These are phyloP conservation scores for Plectrocnemia conspersa DNA, from an alignment of 1,140 invertebrate genomes.

Conservation along the genomic window DNA sequence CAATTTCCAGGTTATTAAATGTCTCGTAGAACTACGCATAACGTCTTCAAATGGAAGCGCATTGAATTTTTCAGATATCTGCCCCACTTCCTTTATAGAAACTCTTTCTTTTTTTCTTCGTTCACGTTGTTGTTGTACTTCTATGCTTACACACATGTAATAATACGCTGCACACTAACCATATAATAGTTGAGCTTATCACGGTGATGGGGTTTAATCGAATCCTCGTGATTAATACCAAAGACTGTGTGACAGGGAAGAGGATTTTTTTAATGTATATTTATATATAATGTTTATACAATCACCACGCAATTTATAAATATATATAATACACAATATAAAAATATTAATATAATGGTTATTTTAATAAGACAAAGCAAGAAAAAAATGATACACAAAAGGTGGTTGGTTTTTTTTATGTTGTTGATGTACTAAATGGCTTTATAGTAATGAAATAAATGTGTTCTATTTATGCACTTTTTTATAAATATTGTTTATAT, in stretches of 20 bases:
- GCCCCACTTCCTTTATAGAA: slow-evolving; percentile 35
- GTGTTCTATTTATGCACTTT: background rate
- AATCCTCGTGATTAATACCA: slow-evolving; percentile 20
- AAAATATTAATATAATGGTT: slow-evolving; percentile 8
- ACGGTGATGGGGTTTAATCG: slow-evolving; percentile 12
- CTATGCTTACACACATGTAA: slow-evolving; percentile 33
- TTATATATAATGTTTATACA: slow-evolving; percentile 12
- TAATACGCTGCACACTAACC: background rate
- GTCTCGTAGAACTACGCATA: slow-evolving; percentile 40
- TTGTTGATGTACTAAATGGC: slow-evolving; percentile 15
- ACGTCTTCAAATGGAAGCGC: slow-evolving; percentile 49
- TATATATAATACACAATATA: slow-evolving; percentile 15
- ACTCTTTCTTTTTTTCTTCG: slow-evolving; percentile 33
- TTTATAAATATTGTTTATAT: slow-evolving; percentile 7
- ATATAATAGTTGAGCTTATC: slow-evolving; percentile 21
- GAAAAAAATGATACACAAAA: too few relatives aligned
- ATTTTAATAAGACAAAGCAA: slow-evolving; percentile 2
- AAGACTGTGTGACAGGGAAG: too few relatives aligned
- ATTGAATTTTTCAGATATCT: slow-evolving; percentile 39
- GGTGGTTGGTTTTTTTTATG: slow-evolving; percentile 32
- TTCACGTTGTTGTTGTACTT: slow-evolving; percentile 27
- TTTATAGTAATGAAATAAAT: slow-evolving; percentile 7
- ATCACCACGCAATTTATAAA: slow-evolving; percentile 12
- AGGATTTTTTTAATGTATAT: too few relatives aligned
- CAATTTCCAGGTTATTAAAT: slow-evolving; percentile 50